Conservation (phyloP, 2,113 vertebrate species). For the Periophthalmodon schlosseri region DNA sequence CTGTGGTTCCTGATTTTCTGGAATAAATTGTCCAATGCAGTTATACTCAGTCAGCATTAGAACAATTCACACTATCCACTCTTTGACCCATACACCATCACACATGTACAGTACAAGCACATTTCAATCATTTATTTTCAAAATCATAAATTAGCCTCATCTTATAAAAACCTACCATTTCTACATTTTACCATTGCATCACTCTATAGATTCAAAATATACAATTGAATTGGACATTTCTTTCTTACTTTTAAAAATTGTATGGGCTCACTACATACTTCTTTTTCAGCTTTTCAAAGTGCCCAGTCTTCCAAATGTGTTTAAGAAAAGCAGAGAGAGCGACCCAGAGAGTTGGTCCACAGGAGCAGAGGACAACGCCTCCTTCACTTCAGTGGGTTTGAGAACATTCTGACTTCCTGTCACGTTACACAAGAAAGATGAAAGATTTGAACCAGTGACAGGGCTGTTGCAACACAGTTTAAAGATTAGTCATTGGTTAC, state of each 20-base stretch:
- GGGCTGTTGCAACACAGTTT: neutral
- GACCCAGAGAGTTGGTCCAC: conserved; percentile 59
- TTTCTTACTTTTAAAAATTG: neutral
- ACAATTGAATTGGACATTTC: neutral
- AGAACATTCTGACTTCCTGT: conserved; percentile 21
- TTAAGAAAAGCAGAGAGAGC: conserved; percentile 62
- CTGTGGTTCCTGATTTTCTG: too few species aligned
- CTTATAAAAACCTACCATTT: too few species aligned
- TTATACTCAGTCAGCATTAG: too few species aligned
- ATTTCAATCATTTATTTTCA: too few species aligned
- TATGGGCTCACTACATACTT: neutral
- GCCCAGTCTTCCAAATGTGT: conserved; percentile 78
- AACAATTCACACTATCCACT: too few species aligned
- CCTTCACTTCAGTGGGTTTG: conserved; percentile 64
- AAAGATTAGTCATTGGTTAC: neutral
- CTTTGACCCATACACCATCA: too few species aligned
- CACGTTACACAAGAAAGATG: neutral
- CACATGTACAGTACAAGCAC: too few species aligned
- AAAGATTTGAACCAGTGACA: neutral
- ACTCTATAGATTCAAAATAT: too few species aligned
- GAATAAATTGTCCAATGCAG: too few species aligned
- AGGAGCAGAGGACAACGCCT: conserved; percentile 62
- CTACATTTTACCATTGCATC: too few species aligned
- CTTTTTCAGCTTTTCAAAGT: conserved; percentile 73
- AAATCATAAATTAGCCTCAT: too few species aligned